Evolutionary conservation across 2,797 vertebrate genomes (phyloP), one percentile per base, ranked within the genome.

Genomic region (Cephalopachus bancanus): DNA sequence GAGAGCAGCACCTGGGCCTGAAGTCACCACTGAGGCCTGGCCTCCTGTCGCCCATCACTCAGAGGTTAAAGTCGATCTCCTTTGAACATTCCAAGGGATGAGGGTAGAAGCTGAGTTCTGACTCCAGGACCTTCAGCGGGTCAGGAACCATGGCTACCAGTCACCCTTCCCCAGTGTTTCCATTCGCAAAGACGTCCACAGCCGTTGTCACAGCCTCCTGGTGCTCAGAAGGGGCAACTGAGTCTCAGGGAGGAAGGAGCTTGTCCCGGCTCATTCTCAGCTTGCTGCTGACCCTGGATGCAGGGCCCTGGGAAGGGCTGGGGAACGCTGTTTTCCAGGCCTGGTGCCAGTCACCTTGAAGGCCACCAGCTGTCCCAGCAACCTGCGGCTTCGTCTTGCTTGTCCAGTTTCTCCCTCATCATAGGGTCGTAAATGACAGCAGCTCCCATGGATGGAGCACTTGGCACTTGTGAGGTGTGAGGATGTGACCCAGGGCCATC

Each of bases 121-220:
- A 69, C 51, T 24, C 44, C 49, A 49, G 49, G 57, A 22, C 19
- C 55, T 65, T 76, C 0, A 53, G 60, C 0, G 0, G 14, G 37
- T 5, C 0, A 0, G 62, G 11, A 16, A n/a, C 75, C 9, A 0
- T 1, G n/a, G n/a, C 24, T 20, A 26, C 26, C 24, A 10, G 1
- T 16, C 53, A 20, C 19, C 4, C 0, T 4, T 4, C 11, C 22
- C 6, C 11, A 0, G 0, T 0, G 17, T 16, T 24, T 64, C 78
- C 10, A 19, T 26, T 17, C 37, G 19, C 22, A 71, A 44, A 83
- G 26, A 44, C 7, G 12, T 6, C 19, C 0, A 7, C 22, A 4
- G n/a, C 14, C 0, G 0, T 71, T 28, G 59, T 57, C 16, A 30
- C 6, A 11, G 16, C 64, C 37, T n/a, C 93, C 60, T 30, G 5